Percentiles rank a stretch among this genome's conserved stretches.
Evolutionary conservation across 2,113 vertebrate genomes (phyloP).

Genomic region (Nycticryphes semicollaris): DNA sequence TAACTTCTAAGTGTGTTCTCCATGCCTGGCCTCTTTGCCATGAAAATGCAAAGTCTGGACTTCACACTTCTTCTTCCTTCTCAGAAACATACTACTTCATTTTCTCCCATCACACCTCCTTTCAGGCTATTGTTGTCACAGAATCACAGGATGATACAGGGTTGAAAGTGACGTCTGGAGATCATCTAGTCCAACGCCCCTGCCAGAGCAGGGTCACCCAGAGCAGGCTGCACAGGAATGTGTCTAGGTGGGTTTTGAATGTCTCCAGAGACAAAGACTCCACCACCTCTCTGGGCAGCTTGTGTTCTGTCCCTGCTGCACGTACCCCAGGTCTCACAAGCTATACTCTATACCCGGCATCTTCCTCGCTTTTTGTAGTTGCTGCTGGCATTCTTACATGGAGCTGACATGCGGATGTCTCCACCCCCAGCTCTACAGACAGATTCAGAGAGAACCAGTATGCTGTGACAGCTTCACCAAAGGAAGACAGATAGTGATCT

Average conservation of each 20-base stretch:
- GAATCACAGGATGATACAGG: no score
- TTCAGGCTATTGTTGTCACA: not conserved
- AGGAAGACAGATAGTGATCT: not conserved
- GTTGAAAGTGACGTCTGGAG: no score
- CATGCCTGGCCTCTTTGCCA: not conserved
- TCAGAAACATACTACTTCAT: not conserved
- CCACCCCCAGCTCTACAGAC: not conserved
- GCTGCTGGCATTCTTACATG: not conserved
- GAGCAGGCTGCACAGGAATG: no score
- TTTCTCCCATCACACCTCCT: not conserved
- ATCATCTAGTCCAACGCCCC: no score
- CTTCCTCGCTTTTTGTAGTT: not conserved
- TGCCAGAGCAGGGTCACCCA: no score
- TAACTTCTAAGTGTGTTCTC: not conserved
- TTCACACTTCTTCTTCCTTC: not conserved
- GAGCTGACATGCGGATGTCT: not conserved
- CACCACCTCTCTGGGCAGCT: no score
- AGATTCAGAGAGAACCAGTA: not conserved
- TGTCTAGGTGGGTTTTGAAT: no score
- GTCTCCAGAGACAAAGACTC: no score
- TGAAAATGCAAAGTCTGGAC: not conserved
- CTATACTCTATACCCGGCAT: not conserved
- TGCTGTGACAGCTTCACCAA: not conserved
- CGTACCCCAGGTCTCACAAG: not conserved
- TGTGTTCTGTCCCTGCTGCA: not conserved